These are phyloP conservation scores for Datnioides undecimradiatus DNA, from an alignment of 2,113 vertebrate species.

Conservation along the genomic window DNA sequence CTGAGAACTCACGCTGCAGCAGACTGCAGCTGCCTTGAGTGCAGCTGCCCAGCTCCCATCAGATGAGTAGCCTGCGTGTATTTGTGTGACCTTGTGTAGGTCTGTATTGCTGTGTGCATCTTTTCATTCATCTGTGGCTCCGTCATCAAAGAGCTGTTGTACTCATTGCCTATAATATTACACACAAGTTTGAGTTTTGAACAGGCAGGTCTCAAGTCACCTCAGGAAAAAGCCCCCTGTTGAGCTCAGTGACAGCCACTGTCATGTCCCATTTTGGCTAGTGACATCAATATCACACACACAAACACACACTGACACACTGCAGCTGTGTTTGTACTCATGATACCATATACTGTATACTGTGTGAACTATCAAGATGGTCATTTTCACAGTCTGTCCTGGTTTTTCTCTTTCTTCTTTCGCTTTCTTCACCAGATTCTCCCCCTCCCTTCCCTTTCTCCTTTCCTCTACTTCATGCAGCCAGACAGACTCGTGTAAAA, in stretches of 20 bases:
- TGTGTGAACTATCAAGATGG: slow-evolving; percentile 21
- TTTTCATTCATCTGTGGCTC: slow-evolving; percentile 57
- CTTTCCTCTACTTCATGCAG: not conserved
- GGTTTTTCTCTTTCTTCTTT: slow-evolving; percentile 1
- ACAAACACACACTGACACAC: not conserved
- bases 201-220: slow-evolving; percentile 39
- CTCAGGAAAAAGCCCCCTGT: slow-evolving; percentile 22
- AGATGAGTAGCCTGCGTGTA: slow-evolving; percentile 14
- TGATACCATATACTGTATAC: not conserved
- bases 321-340: slow-evolving; percentile 40
- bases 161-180: slow-evolving; percentile 26
- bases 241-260: slow-evolving; percentile 36
- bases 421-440: not conserved
- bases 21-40: slow-evolving; percentile 16
- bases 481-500: slow-evolving; percentile 9
- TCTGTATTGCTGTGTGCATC: slow-evolving; percentile 33
- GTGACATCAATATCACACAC: slow-evolving; percentile 34
- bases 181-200: slow-evolving; percentile 45
- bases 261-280: slow-evolving; percentile 51
- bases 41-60: slow-evolving; percentile 29
- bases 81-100: not conserved
- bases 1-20: not conserved
- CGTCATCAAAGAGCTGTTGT: slow-evolving; percentile 48
- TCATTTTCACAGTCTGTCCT: slow-evolving; percentile 7
- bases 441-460: not conserved